Evolutionary conservation across 2,113 vertebrate genomes (phyloP).

Genomic region (Notothenia coriiceps): DNA sequence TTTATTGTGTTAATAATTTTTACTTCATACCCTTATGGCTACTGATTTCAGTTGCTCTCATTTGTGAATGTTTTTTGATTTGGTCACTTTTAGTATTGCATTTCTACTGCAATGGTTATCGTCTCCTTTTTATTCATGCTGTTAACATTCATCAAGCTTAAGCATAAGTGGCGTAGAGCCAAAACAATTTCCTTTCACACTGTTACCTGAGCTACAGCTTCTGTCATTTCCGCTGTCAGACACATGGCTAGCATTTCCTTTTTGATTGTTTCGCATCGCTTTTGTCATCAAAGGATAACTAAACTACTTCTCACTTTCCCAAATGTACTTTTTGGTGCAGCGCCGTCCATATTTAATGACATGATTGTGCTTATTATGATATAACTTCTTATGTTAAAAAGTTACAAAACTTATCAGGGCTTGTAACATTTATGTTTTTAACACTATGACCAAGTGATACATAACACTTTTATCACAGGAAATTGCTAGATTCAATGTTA

Average conservation of each 20-base stretch:
- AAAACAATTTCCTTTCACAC: constrained; percentile 30
- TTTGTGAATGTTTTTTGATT: background rate
- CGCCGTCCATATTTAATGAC: background rate
- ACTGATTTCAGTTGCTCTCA: background rate
- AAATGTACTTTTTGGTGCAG: background rate
- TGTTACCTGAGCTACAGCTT: constrained; percentile 38
- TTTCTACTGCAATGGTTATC: background rate
- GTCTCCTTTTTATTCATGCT: background rate
- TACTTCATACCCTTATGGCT: background rate
- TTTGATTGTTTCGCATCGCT: constrained; percentile 33
- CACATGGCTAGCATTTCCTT: constrained; percentile 30
- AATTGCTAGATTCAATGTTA: background rate
- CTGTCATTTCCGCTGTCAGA: constrained; percentile 37
- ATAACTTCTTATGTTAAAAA: background rate
- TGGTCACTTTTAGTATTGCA: background rate
- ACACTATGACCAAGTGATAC: background rate
- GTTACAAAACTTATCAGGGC: background rate
- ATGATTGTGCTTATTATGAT: background rate
- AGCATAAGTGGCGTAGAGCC: background rate
- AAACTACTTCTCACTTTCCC: constrained; percentile 2
- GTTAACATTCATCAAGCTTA: background rate
- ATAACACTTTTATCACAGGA: background rate
- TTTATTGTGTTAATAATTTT: too few species aligned
- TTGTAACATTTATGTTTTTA: constrained; percentile 4
- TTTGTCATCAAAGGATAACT: constrained; percentile 18